Evolutionary conservation across 2,888 invertebrate genomes (phyloP).

Genomic region (Ophioninae sp.): DNA sequence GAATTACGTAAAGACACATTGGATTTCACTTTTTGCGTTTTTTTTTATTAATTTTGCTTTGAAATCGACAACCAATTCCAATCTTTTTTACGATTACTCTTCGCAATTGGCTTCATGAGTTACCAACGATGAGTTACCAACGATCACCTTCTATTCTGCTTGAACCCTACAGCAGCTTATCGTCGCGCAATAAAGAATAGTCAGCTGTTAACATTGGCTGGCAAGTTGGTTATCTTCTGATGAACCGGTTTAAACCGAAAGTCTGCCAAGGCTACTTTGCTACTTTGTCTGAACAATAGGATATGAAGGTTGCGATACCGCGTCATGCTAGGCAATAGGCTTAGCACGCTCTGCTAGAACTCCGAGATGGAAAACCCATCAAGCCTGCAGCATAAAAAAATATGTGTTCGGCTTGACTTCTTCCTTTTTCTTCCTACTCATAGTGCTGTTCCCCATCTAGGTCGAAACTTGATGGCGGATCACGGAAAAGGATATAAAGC

Average conservation of each 20-base stretch:
- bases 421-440: not conserved
- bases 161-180: not conserved
- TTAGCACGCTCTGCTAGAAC: not conserved
- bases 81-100: too few species aligned
- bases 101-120: too few species aligned
- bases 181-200: not conserved
- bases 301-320: not conserved
- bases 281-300: not conserved
- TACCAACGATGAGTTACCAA: too few species aligned
- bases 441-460: not conserved
- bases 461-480: not conserved
- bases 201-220: not conserved
- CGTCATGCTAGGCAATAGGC: not conserved
- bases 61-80: too few species aligned
- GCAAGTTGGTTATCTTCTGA: not conserved
- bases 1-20: too few species aligned
- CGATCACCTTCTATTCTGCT: too few species aligned
- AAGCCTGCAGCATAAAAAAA: slow-evolving; percentile 1
- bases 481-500: slow-evolving; percentile 2
- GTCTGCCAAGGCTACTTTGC: not conserved
- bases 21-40: too few species aligned
- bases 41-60: too few species aligned
- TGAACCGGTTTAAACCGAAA: not conserved
- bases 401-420: slow-evolving; percentile 7
- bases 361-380: slow-evolving; percentile 11